These are phyloP conservation scores for Clarias magur DNA, from an alignment of 2,113 vertebrate species.

Conservation along the genomic window DNA sequence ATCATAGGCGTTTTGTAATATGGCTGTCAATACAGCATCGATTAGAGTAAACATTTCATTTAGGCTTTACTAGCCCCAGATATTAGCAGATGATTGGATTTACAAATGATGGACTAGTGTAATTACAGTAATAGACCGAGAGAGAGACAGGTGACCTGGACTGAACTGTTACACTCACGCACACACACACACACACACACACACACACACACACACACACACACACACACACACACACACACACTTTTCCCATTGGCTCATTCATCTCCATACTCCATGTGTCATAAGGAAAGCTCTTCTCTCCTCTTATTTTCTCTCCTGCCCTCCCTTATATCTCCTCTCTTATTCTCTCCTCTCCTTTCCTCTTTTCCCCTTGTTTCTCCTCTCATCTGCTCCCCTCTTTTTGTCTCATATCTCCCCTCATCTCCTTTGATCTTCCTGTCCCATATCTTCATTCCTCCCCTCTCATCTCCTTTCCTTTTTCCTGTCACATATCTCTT, in stretches of 20 bases:
- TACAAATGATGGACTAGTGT: slow-evolving; percentile 68
- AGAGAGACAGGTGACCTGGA: background rate
- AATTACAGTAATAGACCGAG: slow-evolving; percentile 43
- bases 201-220: slow-evolving; percentile 58
- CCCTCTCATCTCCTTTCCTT: background rate
- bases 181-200: slow-evolving; percentile 58
- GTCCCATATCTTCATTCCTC: background rate
- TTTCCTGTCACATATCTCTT: background rate
- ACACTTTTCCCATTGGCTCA: slow-evolving; percentile 67
- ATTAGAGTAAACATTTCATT: slow-evolving; percentile 67
- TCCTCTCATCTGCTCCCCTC: background rate
- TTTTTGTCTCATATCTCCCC: background rate
- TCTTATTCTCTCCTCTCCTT: background rate
- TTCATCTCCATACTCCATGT: slow-evolving; percentile 61
- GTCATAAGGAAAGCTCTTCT: background rate
- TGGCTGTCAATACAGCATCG: slow-evolving; percentile 66
- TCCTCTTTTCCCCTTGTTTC: background rate
- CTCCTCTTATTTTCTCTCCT: background rate
- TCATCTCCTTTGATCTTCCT: background rate
- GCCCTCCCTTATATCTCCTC: slow-evolving; percentile 27
- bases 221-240: slow-evolving; percentile 46
- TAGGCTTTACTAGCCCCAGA: slow-evolving; percentile 64
- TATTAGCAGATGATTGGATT: slow-evolving; percentile 69
- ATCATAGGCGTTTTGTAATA: slow-evolving; percentile 58
- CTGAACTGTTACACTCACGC: background rate